A percentile compares a stretch with the other conserved stretches of the same genome.
Evolutionary conservation across 1,140 invertebrate species (phyloP).

Genomic region (Adoxophyes honmai): DNA sequence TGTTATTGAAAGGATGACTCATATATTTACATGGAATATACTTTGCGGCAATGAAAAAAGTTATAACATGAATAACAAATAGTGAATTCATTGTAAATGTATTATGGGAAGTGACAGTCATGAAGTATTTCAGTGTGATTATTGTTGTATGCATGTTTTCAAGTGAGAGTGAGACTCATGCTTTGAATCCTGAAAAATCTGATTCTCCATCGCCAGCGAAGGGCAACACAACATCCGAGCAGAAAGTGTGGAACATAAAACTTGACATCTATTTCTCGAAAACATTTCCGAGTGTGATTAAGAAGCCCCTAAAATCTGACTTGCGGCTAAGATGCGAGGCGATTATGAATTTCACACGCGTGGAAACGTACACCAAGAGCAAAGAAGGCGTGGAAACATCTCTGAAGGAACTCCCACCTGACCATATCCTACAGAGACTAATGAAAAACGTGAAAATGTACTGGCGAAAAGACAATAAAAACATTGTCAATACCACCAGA

Average conservation of each 20-base stretch:
- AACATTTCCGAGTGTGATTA: conserved; percentile 48
- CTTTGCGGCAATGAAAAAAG: background rate
- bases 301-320: conserved; percentile 37
- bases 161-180: conserved; percentile 40
- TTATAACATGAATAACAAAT: conserved; percentile 1
- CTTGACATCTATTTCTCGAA: conserved; percentile 65
- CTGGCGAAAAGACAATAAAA: conserved; percentile 61
- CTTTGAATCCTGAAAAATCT: conserved; percentile 36
- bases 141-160: conserved; percentile 53
- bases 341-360: conserved; percentile 65
- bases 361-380: conserved; percentile 60
- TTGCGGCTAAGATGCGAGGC: conserved; percentile 63
- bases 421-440: conserved; percentile 56
- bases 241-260: conserved; percentile 69
- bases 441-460: conserved; percentile 68
- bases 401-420: conserved; percentile 53
- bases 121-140: conserved; percentile 60
- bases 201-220: conserved; percentile 48
- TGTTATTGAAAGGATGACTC: conserved; percentile 12
- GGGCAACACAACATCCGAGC: conserved; percentile 49
- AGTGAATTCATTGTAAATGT: conserved; percentile 20
- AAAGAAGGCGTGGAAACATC: conserved; percentile 60
- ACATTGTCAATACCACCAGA: conserved; percentile 36
- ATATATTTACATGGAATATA: background rate
- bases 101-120: conserved; percentile 63